Evolutionary conservation across 2,113 vertebrate genomes (phyloP), one percentile per base, ranked within the genome.

Genomic region (Cyanistes caeruleus): DNA sequence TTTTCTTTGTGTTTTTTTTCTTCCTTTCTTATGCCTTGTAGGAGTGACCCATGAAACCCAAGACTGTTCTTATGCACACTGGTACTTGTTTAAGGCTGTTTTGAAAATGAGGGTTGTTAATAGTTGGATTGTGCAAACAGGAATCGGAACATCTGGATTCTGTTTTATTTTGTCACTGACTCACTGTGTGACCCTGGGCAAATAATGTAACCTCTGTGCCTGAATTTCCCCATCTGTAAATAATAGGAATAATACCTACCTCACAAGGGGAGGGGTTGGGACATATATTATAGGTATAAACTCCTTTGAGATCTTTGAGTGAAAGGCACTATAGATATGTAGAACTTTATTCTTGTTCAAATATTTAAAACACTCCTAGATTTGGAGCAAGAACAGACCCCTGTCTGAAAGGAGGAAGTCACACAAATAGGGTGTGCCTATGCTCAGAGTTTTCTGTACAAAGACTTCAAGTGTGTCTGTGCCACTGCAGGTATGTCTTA

Each of bases 171-270:
- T 76, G 56, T 85, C 62, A 49, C 81, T 82, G 51, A 22, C 56
- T 96, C 80, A 93, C 93, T 93, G 87, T 93, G 89, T 94, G 90
- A 96, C 89, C 68, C 81, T 95, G 82, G 95, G 96, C 96, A 96
- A 95, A 97, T 97, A 90, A 94, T 77, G 80, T 96, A 96, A 96
- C 92, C 94, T 97, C 89, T 92, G 96, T 97, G 95, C 97, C 97
- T 97, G 84, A 94, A 89, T 96, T 97, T 95, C 80, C 93, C 96
- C 92, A 92, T 95, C 94, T 97, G 89, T 96, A 94, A 85, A 95
- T 97, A 97, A 95, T 52, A 96, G 84, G 89, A 90, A 91, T 83
- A 95, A 97, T 95, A 97, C 95, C 97, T 97, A 97, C 97, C 97
- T 97, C 97, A 97, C 94, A 92, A 79, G 68, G 93, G 90, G 92